A percentile compares a stretch with the other conserved stretches of the same genome.
Evolutionary conservation across 37 sponge, comb jelly and placozoan species (phyloP).

Genomic region (Spongia lamella): DNA sequence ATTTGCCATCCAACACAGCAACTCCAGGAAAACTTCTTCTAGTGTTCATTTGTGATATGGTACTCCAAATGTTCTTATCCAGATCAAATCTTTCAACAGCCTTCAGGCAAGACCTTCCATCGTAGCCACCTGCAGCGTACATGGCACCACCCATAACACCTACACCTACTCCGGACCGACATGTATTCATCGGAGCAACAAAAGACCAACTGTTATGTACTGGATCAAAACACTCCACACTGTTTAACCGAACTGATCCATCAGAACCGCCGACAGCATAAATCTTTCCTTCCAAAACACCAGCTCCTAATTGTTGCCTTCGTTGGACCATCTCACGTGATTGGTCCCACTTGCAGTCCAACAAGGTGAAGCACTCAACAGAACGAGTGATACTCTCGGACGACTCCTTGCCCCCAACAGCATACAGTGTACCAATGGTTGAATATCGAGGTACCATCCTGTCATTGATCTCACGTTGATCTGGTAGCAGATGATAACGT

Average conservation of each 20-base stretch:
- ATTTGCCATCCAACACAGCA: constrained; percentile 55
- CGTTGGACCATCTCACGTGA: constrained; percentile 79
- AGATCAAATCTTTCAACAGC: constrained; percentile 90
- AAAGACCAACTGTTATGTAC: constrained; percentile 80
- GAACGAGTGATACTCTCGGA: constrained; percentile 87
- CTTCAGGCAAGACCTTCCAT: constrained; percentile 86
- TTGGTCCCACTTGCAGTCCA: constrained; percentile 73
- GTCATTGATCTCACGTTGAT: constrained; percentile 37
- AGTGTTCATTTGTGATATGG: constrained; percentile 88
- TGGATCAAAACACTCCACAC: constrained; percentile 93
- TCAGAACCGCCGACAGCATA: constrained; percentile 98
- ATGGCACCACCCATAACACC: constrained; percentile 91
- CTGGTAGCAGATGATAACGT: constrained; percentile 80
- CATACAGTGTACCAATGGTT: constrained; percentile 76
- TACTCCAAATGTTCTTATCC: constrained; percentile 91
- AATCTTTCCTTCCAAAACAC: constrained; percentile 78
- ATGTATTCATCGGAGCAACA: constrained; percentile 90
- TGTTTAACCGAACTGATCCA: constrained; percentile 87
- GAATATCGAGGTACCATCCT: constrained; percentile 82
- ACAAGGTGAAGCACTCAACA: constrained; percentile 71
- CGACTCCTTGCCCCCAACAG: constrained; percentile 94
- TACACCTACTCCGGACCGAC: constrained; percentile 92
- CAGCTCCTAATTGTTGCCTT: constrained; percentile 91
- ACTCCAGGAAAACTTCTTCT: constrained; percentile 92
- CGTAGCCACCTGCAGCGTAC: constrained; percentile 92